phyloP scores from a whole-genome alignment of 2,888 invertebrate genomes.

The Dolomedes plantarius region DNA sequence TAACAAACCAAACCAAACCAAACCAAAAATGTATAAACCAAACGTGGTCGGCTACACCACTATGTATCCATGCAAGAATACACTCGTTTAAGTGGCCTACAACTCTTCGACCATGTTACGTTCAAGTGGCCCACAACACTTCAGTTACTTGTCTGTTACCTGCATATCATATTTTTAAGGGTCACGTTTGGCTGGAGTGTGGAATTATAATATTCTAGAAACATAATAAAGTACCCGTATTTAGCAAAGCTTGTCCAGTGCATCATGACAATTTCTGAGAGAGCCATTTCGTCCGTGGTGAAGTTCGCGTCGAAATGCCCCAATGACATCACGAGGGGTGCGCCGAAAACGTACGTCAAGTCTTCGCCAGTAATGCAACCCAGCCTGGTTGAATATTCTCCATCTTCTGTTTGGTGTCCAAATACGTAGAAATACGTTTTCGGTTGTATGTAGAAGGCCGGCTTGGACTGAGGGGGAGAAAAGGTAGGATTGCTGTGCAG shows the following conservation, averaged over 20 bases:
- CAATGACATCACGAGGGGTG: conserved; percentile 89
- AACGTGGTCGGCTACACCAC: too few relatives aligned
- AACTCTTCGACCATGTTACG: too few relatives aligned
- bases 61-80: too few relatives aligned
- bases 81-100: too few relatives aligned
- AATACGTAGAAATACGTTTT: conserved; percentile 90
- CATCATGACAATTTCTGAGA: conserved; percentile 90
- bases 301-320: conserved; percentile 89
- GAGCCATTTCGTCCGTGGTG: conserved; percentile 88
- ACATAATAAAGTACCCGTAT: conserved; percentile 94
- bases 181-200: too few relatives aligned
- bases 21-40: too few relatives aligned
- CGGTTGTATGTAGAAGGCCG: conserved; percentile 77
- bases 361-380: conserved; percentile 96
- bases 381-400: conserved; percentile 79
- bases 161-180: too few relatives aligned
- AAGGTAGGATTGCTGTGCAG: conserved; percentile 85
- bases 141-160: too few relatives aligned
- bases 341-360: conserved; percentile 92
- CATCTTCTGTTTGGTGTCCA: conserved; percentile 91
- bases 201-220: too few relatives aligned
- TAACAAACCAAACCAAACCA: too few relatives aligned
- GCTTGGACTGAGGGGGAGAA: conserved; percentile 92
- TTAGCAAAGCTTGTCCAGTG: conserved; percentile 92
- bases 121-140: too few relatives aligned